Evolutionary conservation across 2,113 vertebrate species (phyloP).

Genomic region (Leucopsar rothschildi): DNA sequence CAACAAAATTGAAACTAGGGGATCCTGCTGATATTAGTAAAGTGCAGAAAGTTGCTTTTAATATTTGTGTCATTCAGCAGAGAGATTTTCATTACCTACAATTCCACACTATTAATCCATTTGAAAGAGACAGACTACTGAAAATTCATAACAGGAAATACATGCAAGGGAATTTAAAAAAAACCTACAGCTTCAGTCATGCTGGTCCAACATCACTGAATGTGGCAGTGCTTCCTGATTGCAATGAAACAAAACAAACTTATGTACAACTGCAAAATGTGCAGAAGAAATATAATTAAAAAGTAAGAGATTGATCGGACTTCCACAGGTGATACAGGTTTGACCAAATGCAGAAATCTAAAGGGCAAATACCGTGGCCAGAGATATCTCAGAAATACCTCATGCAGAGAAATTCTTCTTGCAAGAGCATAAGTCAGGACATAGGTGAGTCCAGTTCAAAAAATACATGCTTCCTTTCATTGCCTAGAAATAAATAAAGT

Average conservation of each 20-base stretch:
- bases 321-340: background rate
- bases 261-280: background rate
- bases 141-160: background rate
- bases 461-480: background rate
- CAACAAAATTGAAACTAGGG: constrained; percentile 32
- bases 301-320: background rate
- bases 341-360: background rate
- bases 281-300: background rate
- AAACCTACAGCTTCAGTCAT: background rate
- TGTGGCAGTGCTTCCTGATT: background rate
- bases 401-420: background rate
- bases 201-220: background rate
- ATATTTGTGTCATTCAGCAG: constrained; percentile 1
- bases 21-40: constrained; percentile 9
- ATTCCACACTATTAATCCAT: constrained; percentile 5
- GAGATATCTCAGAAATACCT: background rate
- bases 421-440: background rate
- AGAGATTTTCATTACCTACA: constrained; percentile 5
- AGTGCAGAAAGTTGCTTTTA: constrained; percentile 4
- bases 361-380: background rate
- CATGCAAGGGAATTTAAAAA: background rate
- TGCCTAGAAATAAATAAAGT: background rate
- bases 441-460: background rate
- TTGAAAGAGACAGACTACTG: background rate
- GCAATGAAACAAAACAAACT: background rate